A percentile compares a stretch with the other conserved stretches of the same genome.
Evolutionary conservation across 2,888 invertebrate species (phyloP).

Genomic region (Psylliodes chrysocephalus): DNA sequence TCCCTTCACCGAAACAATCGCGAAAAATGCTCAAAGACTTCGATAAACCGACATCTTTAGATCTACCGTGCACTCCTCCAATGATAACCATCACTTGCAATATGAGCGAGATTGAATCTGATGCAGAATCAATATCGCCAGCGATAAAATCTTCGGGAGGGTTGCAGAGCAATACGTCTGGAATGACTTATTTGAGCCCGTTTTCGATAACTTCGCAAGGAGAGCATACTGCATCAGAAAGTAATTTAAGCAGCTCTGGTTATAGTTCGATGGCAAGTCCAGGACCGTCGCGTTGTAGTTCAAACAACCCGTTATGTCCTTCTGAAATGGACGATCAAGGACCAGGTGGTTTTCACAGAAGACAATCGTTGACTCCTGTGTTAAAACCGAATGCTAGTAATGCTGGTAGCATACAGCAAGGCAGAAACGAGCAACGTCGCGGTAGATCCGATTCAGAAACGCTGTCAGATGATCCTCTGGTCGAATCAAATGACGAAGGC

Average conservation of each 20-base stretch:
- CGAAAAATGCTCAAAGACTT: constrained; percentile 70
- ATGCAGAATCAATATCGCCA: constrained; percentile 75
- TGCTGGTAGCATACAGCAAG: constrained; percentile 44
- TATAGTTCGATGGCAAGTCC: constrained; percentile 89
- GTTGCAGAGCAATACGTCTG: constrained; percentile 63
- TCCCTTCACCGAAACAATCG: constrained; percentile 52
- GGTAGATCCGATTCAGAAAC: constrained; percentile 80
- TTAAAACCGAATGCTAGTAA: constrained; percentile 68
- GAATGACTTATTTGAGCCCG: constrained; percentile 82
- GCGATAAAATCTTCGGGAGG: constrained; percentile 64
- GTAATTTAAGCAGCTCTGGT: constrained; percentile 84
- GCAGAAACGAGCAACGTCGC: constrained; percentile 67
- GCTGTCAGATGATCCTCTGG: constrained; percentile 75
- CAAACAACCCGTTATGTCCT: constrained; percentile 81
- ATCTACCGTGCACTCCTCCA: constrained; percentile 73
- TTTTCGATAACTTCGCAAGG: constrained; percentile 78
- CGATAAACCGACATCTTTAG: constrained; percentile 72
- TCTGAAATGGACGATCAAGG: constrained; percentile 81
- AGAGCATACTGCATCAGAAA: constrained; percentile 83
- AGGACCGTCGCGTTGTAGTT: constrained; percentile 83
- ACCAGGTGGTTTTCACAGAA: constrained; percentile 62
- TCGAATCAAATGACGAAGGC: constrained; percentile 82
- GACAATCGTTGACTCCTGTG: constrained; percentile 68
- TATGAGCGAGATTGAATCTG: constrained; percentile 80
- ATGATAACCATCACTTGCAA: constrained; percentile 80